These are phyloP conservation scores for Heliconius cydno DNA, from an alignment of 2,888 invertebrate genomes.

Conservation along the genomic window DNA sequence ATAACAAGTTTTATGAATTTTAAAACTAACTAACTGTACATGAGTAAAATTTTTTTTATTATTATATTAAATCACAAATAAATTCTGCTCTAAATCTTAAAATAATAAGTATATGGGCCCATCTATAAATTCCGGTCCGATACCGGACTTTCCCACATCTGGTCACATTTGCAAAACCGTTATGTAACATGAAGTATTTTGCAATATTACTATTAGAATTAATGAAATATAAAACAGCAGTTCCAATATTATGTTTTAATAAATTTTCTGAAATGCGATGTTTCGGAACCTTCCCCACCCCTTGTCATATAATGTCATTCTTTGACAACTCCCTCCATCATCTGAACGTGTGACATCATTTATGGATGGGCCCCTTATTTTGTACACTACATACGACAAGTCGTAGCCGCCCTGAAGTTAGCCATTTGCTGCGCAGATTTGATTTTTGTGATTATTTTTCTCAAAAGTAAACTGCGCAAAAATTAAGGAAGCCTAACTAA, in stretches of 20 bases:
- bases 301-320: background rate
- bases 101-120: background rate
- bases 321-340: background rate
- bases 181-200: background rate
- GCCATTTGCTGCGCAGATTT: background rate
- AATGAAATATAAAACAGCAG: background rate
- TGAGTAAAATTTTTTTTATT: background rate
- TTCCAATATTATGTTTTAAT: too few species aligned
- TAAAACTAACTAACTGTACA: constrained; percentile 7
- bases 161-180: too few species aligned
- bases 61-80: constrained; percentile 7
- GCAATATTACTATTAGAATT: background rate
- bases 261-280: background rate
- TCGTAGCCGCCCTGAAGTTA: background rate
- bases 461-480: background rate
- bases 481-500: background rate
- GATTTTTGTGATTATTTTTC: background rate
- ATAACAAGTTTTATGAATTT: background rate
- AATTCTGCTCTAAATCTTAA: constrained; percentile 1
- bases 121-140: background rate
- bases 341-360: background rate
- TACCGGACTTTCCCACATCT: background rate
- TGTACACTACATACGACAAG: background rate
- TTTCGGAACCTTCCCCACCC: background rate
- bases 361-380: background rate